Conservation (phyloP, 2,797 vertebrate genomes). For the Pseudochirops corinnae region DNA sequence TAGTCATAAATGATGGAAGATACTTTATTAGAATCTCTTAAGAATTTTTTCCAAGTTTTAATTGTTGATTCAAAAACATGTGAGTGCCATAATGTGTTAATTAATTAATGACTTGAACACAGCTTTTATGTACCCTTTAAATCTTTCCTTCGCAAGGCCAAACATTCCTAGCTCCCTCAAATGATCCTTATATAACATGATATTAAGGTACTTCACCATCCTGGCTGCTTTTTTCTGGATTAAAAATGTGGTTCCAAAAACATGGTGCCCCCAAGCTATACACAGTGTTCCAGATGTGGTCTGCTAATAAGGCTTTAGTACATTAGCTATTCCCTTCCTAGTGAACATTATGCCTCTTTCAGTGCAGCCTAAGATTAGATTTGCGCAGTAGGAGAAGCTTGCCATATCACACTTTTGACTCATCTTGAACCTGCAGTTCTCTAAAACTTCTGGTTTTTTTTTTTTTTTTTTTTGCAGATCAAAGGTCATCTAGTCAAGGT, state of each 20-base stretch:
- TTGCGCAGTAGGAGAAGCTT: not conserved
- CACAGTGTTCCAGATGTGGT: not conserved
- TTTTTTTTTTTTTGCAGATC: not conserved
- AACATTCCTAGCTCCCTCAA: not conserved
- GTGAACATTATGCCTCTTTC: not conserved
- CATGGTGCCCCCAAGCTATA: not conserved
- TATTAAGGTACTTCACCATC: not conserved
- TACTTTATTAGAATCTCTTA: not conserved
- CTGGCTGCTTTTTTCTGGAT: not conserved
- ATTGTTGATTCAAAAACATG: not conserved
- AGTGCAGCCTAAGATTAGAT: not conserved
- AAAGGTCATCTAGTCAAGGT: not conserved
- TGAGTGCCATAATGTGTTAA: not conserved
- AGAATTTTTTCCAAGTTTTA: not conserved
- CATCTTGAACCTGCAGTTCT: not conserved
- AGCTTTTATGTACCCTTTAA: not conserved
- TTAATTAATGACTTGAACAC: not conserved
- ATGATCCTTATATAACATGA: not conserved
- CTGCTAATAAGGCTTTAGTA: not conserved
- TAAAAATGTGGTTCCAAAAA: not conserved
- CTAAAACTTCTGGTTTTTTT: not conserved
- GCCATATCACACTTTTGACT: not conserved
- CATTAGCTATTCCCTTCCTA: not conserved
- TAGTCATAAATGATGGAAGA: not conserved
- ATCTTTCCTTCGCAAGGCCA: not conserved